Percentiles rank a stretch among this genome's conserved stretches.
These are phyloP conservation scores for Eulemur mongoz DNA, from an alignment of 2,797 vertebrate species.

Conservation along the genomic window DNA sequence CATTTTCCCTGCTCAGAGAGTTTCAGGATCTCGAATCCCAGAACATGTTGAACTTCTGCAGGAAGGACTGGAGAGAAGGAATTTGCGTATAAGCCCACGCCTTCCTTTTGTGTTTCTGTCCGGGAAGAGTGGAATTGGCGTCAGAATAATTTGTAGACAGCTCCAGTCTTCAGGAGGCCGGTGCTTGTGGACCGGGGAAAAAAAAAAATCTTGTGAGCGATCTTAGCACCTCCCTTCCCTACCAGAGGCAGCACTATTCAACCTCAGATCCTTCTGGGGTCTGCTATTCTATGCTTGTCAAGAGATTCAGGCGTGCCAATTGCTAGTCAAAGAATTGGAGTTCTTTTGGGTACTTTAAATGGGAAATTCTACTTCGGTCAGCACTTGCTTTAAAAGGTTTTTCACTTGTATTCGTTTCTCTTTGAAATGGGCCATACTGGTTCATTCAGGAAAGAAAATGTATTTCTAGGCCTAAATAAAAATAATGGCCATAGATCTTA, in stretches of 20 bases:
- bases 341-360: not conserved
- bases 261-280: not conserved
- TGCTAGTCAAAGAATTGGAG: not conserved
- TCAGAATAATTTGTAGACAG: not conserved
- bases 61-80: constrained; percentile 40
- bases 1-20: not conserved
- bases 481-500: not conserved
- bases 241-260: not conserved
- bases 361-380: not conserved
- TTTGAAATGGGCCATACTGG: not conserved
- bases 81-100: constrained; percentile 1
- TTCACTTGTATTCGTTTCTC: constrained; percentile 4
- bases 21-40: not conserved
- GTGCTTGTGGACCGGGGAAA: fast-evolving
- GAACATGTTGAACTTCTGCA: not conserved
- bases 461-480: not conserved
- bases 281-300: not conserved
- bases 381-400: not conserved
- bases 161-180: not conserved
- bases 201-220: not conserved
- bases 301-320: not conserved
- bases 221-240: not conserved
- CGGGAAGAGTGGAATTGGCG: not conserved
- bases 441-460: not conserved
- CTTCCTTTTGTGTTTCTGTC: constrained; percentile 59